Evolutionary conservation across 2,888 invertebrate genomes (phyloP).

Genomic region (Coleophora flavipennella): DNA sequence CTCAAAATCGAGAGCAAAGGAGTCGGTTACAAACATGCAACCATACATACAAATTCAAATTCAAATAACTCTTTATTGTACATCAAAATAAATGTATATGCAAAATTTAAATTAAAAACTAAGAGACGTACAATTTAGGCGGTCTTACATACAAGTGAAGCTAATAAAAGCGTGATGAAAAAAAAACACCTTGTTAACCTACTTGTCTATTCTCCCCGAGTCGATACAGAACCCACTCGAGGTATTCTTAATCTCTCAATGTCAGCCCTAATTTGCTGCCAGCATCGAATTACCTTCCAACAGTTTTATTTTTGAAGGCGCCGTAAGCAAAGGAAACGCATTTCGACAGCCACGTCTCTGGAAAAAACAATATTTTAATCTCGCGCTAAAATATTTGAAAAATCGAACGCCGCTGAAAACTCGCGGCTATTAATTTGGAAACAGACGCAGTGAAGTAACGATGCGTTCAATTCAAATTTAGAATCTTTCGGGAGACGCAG

Average conservation of each 20-base stretch:
- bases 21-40: too few relatives aligned
- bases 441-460: not conserved
- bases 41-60: too few relatives aligned
- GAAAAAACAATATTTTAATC: slow-evolving; percentile 30
- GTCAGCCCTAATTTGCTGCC: slow-evolving; percentile 67
- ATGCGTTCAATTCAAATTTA: too few relatives aligned
- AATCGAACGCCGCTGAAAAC: slow-evolving; percentile 10
- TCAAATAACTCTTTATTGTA: too few relatives aligned
- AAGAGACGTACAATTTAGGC: too few relatives aligned
- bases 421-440: not conserved
- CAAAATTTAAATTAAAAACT: too few relatives aligned
- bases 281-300: slow-evolving; percentile 63
- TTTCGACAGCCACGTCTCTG: slow-evolving; percentile 49
- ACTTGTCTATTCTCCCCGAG: slow-evolving; percentile 28
- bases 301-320: slow-evolving; percentile 60
- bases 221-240: slow-evolving; percentile 46
- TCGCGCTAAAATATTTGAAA: slow-evolving; percentile 27
- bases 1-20: too few relatives aligned
- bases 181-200: slow-evolving; percentile 15
- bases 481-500: too few relatives aligned
- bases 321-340: slow-evolving; percentile 48
- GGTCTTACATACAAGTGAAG: too few relatives aligned
- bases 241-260: slow-evolving; percentile 67
- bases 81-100: too few relatives aligned
- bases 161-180: too few relatives aligned